phyloP scores from a whole-genome alignment of 2,797 vertebrate species.

The Takifugu rubripes region DNA sequence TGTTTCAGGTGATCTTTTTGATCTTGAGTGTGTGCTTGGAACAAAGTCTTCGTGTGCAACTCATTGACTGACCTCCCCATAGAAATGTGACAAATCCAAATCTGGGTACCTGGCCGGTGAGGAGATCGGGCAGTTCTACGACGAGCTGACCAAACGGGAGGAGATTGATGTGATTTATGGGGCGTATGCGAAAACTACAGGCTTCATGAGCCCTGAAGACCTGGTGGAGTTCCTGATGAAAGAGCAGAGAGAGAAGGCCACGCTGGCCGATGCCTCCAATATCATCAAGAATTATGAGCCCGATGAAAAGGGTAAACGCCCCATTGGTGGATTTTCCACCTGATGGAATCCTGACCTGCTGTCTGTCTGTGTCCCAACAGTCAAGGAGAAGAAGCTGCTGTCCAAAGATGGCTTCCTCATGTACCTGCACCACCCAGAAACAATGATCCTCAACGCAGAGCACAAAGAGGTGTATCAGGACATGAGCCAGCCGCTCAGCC shows the following conservation, averaged over 20 bases:
- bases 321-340: not conserved
- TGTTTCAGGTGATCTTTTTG: slow-evolving; percentile 85
- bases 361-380: slow-evolving; percentile 59
- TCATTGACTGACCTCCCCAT: not conserved
- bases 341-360: not conserved
- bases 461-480: slow-evolving; percentile 88
- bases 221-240: slow-evolving; percentile 82
- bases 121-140: slow-evolving; percentile 90
- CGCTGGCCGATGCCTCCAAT: slow-evolving; percentile 70
- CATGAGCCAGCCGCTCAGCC: slow-evolving; percentile 90
- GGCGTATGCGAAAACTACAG: slow-evolving; percentile 67
- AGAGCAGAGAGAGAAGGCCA: slow-evolving; percentile 78
- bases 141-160: slow-evolving; percentile 83
- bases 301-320: slow-evolving; percentile 81
- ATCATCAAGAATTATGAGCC: slow-evolving; percentile 88
- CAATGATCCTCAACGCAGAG: slow-evolving; percentile 77
- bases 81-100: slow-evolving; percentile 90
- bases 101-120: slow-evolving; percentile 83
- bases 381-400: slow-evolving; percentile 82
- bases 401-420: slow-evolving; percentile 95
- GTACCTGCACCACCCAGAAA: slow-evolving; percentile 83
- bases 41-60: not conserved
- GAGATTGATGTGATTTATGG: slow-evolving; percentile 85
- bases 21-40: not conserved
- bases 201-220: slow-evolving; percentile 80